Percentiles rank a stretch among this genome's conserved stretches.
These are phyloP conservation scores for Cantharis lateralis DNA, from an alignment of 2,888 invertebrate genomes.

Conservation along the genomic window DNA sequence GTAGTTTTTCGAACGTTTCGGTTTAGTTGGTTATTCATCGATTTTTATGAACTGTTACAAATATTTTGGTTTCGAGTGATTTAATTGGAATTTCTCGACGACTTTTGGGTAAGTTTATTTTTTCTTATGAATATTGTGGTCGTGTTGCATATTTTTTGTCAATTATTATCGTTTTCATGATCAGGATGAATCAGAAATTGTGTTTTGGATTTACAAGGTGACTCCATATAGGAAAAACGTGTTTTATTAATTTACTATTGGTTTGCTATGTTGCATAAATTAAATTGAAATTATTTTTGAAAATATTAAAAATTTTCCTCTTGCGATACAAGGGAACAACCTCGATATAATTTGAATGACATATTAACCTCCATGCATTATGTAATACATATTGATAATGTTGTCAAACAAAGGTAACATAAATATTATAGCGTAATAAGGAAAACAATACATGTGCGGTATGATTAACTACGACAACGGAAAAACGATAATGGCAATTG, in stretches of 20 bases:
- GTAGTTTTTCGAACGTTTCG: neutral
- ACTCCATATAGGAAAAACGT: neutral
- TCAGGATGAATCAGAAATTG: neutral
- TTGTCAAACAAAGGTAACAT: neutral
- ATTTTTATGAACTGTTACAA: neutral
- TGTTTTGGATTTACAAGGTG: neutral
- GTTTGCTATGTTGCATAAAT: neutral
- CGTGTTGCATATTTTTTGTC: neutral
- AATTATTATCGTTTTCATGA: neutral
- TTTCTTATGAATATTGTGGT: neutral
- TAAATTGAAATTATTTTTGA: neutral
- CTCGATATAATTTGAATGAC: neutral
- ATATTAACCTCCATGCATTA: neutral
- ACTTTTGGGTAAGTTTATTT: neutral
- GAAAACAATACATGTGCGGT: constrained; percentile 26
- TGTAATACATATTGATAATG: neutral
- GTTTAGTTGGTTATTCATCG: neutral
- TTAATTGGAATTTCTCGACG: neutral
- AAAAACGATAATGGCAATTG: constrained; percentile 54
- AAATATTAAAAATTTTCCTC: neutral
- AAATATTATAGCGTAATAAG: neutral
- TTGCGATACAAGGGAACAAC: neutral
- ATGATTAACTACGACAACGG: constrained; percentile 36
- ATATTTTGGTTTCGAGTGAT: neutral
- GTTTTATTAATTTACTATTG: no score